Conservation (phyloP, 2,888 invertebrate genomes). For the Andricus curvator region DNA sequence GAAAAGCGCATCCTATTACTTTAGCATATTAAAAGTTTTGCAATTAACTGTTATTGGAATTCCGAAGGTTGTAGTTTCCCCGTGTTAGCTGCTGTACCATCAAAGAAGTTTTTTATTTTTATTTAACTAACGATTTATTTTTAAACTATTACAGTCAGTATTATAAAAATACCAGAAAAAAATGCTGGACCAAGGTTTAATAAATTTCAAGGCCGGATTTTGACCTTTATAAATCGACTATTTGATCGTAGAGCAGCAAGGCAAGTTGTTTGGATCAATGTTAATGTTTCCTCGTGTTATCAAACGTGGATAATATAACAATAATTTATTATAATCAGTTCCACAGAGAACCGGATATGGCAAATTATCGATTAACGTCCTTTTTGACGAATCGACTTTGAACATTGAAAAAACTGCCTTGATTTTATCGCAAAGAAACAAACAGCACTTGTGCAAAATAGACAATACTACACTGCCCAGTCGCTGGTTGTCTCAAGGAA, state of each 20-base stretch:
- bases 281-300: constrained; percentile 16
- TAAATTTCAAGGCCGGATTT: neutral
- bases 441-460: constrained; percentile 17
- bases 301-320: neutral
- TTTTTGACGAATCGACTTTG: constrained; percentile 6
- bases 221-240: neutral
- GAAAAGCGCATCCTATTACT: too few species aligned
- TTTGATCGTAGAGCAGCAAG: constrained; percentile 35
- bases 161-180: neutral
- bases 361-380: neutral
- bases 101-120: constrained; percentile 16
- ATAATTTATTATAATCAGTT: neutral
- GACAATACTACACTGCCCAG: constrained; percentile 13
- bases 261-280: neutral
- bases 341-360: neutral
- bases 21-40: too few species aligned
- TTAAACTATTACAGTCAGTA: constrained; percentile 3
- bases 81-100: constrained; percentile 25
- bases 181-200: neutral
- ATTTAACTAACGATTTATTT: neutral
- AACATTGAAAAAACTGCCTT: constrained; percentile 20
- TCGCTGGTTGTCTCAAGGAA: neutral
- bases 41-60: too few species aligned
- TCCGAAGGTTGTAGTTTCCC: too few species aligned
- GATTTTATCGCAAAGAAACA: constrained; percentile 29